phyloP scores from a whole-genome alignment of 2,888 invertebrate genomes.

The Nymphalis urticae region DNA sequence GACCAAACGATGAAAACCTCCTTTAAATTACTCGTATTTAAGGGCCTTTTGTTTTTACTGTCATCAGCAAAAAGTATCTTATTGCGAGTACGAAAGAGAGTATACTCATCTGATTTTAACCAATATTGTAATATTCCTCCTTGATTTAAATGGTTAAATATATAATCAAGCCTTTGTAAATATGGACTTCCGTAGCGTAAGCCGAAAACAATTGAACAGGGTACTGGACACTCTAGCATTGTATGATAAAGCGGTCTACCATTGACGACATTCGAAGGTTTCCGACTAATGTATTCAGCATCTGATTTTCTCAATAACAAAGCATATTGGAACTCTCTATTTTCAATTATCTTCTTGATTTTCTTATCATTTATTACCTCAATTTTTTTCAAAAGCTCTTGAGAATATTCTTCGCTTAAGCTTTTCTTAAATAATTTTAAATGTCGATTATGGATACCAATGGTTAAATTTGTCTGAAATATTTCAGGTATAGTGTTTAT shows the following conservation, averaged over 20 bases:
- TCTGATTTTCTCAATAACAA: constrained; percentile 75
- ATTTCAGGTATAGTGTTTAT: constrained; percentile 56
- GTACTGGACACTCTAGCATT: constrained; percentile 77
- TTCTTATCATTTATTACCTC: constrained; percentile 63
- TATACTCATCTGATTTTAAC: constrained; percentile 59
- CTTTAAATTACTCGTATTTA: constrained; percentile 65
- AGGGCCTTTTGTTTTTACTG: constrained; percentile 60
- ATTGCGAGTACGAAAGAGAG: constrained; percentile 45
- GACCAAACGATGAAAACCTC: constrained; percentile 70
- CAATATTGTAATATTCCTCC: constrained; percentile 75
- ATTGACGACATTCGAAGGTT: constrained; percentile 54
- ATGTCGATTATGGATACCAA: constrained; percentile 66
- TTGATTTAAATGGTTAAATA: constrained; percentile 73
- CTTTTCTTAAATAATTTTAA: constrained; percentile 61
- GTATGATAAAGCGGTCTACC: constrained; percentile 76
- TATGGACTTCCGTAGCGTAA: constrained; percentile 83
- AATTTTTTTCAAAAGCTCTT: constrained; percentile 57
- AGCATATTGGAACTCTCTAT: constrained; percentile 71
- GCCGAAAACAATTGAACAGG: constrained; percentile 80
- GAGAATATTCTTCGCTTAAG: constrained; percentile 46
- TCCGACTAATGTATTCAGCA: constrained; percentile 55
- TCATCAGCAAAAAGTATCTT: constrained; percentile 43
- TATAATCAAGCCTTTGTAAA: constrained; percentile 67
- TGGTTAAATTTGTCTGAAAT: constrained; percentile 55
- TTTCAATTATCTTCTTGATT: constrained; percentile 60